Conservation (phyloP, 2,797 vertebrate species). For the Salarias fasciatus region DNA sequence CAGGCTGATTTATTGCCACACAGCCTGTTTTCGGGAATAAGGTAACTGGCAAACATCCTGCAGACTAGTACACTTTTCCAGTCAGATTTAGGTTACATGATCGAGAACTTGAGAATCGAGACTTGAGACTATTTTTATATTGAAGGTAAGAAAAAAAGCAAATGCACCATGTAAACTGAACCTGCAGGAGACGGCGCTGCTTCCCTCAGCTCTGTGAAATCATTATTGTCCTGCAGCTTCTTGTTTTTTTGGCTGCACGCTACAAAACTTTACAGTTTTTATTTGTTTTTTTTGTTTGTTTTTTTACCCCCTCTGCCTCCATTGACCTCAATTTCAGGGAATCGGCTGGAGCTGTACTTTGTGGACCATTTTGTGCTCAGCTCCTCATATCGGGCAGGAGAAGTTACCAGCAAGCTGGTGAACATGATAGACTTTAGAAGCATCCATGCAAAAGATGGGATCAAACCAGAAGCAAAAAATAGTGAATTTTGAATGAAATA, state of each 20-base stretch:
- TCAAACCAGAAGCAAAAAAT: too few species aligned
- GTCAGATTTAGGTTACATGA: not conserved
- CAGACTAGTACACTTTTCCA: not conserved
- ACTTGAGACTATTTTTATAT: not conserved
- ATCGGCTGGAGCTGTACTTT: too few species aligned
- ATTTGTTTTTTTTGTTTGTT: not conserved
- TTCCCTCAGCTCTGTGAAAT: not conserved
- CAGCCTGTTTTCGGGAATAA: not conserved
- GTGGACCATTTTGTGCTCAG: too few species aligned
- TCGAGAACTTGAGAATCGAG: not conserved
- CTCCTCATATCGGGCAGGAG: too few species aligned
- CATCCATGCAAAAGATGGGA: too few species aligned
- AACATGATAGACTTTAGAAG: too few species aligned
- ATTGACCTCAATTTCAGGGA: not conserved
- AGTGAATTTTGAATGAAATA: too few species aligned
- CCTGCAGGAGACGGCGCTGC: not conserved
- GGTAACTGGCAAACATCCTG: not conserved
- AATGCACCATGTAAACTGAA: not conserved
- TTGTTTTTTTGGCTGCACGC: not conserved
- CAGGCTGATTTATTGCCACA: not conserved
- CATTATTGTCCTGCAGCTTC: not conserved
- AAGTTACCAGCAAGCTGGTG: too few species aligned
- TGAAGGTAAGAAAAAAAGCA: not conserved
- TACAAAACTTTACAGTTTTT: conserved; percentile 1
- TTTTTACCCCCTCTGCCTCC: too few species aligned